Evolutionary conservation across 2,888 invertebrate species (phyloP), one percentile per base, ranked within the genome.

Genomic region (Dione juno): DNA sequence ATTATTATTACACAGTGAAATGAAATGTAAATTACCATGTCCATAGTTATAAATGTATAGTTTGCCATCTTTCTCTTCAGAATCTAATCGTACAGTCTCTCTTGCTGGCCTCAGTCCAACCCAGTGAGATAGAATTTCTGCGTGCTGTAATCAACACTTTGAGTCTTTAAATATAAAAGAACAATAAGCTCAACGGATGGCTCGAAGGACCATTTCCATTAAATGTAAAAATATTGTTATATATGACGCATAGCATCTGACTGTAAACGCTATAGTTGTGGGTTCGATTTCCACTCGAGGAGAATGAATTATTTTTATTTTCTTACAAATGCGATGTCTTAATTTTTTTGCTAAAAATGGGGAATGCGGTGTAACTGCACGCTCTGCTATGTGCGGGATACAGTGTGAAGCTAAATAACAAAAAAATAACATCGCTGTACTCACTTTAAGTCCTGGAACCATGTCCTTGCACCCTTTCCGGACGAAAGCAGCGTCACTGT

Each of bases 11-110:
- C n/a, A n/a, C n/a, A n/a, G n/a, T n/a, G n/a, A n/a, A 28, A 21
- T 43, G 3, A 14, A 28, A 14, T 19, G 21, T 16, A 45, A 41
- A 5, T 72, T 78, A 93, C 92, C 97, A 81, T 98, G 97, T 2
- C 97, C 97, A 82, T 97, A 97, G 87, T 97, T 97, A 82, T 97
- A 97, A 73, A 97, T 95, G 64, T 96, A 88, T 79, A 94, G 82
- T 80, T 89, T 94, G 78, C 82, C 92, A 69, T 82, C 74, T 41
- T 78, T 79, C n/a, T 82, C 77, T 79, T 96, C 95, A 0, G 90
- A 77, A 78, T 97, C 97, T 40, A 97, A 79, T 53, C 97, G 93
- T 14, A 97, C 89, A 66, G 83, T 78, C 1, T 84, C 81, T 73
- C 97, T 90, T 0, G 95, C 96, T 0, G 97, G 97, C 35, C 97